A percentile compares a stretch with the other conserved stretches of the same genome.
phyloP scores from a whole-genome alignment of 2,797 vertebrate genomes.

The Liasis olivaceus region DNA sequence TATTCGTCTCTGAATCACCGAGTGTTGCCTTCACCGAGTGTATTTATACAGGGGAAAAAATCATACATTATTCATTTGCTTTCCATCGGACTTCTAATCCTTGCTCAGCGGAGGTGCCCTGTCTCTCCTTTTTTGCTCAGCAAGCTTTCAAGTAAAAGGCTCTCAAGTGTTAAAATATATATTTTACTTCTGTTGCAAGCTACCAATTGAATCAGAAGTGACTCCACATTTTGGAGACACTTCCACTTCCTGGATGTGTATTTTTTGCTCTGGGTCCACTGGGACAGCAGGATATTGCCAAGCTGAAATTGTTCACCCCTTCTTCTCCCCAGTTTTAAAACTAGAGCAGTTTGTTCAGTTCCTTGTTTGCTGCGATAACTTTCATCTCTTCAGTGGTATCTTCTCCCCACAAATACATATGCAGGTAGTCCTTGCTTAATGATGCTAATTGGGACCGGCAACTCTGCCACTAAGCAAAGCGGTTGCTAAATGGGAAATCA shows the following conservation, averaged over 20 bases:
- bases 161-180: background rate
- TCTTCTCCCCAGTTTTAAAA: background rate
- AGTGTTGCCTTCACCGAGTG: background rate
- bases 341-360: background rate
- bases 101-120: background rate
- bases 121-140: background rate
- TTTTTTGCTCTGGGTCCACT: background rate
- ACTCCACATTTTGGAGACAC: background rate
- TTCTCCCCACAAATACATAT: too few relatives aligned
- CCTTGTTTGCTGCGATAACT: background rate
- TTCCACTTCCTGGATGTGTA: background rate
- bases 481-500: background rate
- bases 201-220: background rate
- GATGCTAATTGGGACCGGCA: background rate
- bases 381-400: background rate
- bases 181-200: background rate
- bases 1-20: background rate
- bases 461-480: background rate
- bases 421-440: background rate
- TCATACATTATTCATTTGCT: background rate
- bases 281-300: background rate
- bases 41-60: background rate
- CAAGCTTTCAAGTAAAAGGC: background rate
- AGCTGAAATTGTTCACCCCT: background rate
- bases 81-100: background rate